These are phyloP conservation scores for Drosophila infuscata DNA, from an alignment of 2,888 invertebrate species.

Conservation along the genomic window DNA sequence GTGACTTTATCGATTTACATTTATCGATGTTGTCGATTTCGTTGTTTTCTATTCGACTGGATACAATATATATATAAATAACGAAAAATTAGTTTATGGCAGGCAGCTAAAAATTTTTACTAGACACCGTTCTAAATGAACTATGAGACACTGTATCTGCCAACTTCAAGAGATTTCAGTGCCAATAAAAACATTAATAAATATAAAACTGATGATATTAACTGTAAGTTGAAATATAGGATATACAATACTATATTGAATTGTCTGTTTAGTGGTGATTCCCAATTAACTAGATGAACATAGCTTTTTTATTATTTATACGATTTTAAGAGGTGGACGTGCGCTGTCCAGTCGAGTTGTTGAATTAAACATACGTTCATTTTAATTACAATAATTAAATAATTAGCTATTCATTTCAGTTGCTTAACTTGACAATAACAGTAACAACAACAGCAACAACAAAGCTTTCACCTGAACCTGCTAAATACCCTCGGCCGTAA, in stretches of 20 bases:
- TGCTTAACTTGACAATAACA: slow-evolving; percentile 1
- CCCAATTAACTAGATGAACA: background rate
- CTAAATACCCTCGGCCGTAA: slow-evolving; percentile 8
- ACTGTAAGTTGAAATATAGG: no score
- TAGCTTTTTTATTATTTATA: background rate
- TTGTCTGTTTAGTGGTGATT: background rate
- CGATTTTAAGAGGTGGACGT: background rate
- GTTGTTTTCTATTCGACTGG: no score
- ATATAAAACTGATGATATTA: background rate
- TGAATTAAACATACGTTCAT: background rate
- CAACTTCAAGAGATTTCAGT: no score
- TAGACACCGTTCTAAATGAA: no score
- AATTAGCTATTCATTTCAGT: background rate
- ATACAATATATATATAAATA: no score
- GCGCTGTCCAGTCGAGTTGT: background rate
- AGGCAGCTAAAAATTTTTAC: no score
- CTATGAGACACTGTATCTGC: no score
- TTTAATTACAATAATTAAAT: background rate
- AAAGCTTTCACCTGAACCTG: slow-evolving; percentile 3
- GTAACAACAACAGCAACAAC: background rate
- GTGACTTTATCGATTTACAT: no score
- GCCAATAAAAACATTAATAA: no score
- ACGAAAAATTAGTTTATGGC: no score
- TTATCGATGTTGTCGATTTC: no score
- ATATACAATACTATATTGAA: background rate